Percentiles rank a stretch among this genome's conserved stretches.
Conservation (phyloP, 2,797 vertebrate genomes). For the Peromyscus eremicus region DNA sequence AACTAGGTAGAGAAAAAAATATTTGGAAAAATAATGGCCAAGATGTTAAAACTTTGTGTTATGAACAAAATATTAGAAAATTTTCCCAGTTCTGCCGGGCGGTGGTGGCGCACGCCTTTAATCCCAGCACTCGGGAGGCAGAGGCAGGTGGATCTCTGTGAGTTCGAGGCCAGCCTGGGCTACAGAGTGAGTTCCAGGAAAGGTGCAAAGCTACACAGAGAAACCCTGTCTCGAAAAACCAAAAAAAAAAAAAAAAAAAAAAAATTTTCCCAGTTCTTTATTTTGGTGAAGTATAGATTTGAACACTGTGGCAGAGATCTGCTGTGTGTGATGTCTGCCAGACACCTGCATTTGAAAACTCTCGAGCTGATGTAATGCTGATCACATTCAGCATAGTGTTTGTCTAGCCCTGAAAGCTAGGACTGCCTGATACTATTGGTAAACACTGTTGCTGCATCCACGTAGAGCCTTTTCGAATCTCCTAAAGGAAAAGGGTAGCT, state of each 20-base stretch:
- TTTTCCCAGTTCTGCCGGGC: too few species aligned
- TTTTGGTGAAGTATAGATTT: not conserved
- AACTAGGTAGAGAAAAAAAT: not conserved
- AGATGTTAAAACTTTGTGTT: not conserved
- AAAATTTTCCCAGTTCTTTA: not conserved
- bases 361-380: not conserved
- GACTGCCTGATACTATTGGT: not conserved
- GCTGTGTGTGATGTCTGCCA: not conserved
- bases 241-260: too few species aligned
- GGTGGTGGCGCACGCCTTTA: too few species aligned
- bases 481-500: not conserved
- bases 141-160: too few species aligned
- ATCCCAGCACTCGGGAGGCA: too few species aligned
- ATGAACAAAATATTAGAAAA: not conserved
- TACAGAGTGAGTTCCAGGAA: too few species aligned
- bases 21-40: not conserved
- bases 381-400: not conserved
- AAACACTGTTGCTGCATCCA: not conserved
- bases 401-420: not conserved
- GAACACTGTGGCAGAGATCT: not conserved
- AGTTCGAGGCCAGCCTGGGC: too few species aligned
- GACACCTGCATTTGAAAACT: not conserved
- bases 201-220: too few species aligned
- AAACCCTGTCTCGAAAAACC: too few species aligned
- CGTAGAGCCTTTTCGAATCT: not conserved